Conservation (phyloP, 2,113 vertebrate species). For the Bufo bufo region DNA sequence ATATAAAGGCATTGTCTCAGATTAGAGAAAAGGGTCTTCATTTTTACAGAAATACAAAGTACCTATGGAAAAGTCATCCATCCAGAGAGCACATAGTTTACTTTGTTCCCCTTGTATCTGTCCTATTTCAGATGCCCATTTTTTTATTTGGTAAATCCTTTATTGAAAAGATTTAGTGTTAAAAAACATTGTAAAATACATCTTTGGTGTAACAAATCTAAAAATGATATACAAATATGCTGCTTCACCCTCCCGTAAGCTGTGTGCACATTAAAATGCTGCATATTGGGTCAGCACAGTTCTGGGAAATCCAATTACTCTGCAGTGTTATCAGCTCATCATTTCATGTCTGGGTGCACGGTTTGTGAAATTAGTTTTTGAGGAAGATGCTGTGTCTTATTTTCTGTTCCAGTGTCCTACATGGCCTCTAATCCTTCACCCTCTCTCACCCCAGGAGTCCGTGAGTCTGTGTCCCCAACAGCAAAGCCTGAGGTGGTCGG, state of each 20-base stretch:
- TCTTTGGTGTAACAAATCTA: not conserved
- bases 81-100: not conserved
- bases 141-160: not conserved
- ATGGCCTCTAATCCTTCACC: slow-evolving; percentile 50
- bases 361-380: slow-evolving; percentile 54
- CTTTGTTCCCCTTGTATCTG: not conserved
- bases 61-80: not conserved
- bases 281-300: not conserved
- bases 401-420: not conserved
- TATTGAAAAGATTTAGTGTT: not conserved
- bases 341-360: slow-evolving; percentile 30
- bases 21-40: too few species aligned
- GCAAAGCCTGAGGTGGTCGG: slow-evolving; percentile 75
- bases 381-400: not conserved
- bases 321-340: not conserved
- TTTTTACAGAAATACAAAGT: not conserved
- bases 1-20: not conserved
- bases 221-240: slow-evolving; percentile 1
- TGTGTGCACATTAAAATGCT: not conserved
- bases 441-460: slow-evolving; percentile 76
- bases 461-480: slow-evolving; percentile 91
- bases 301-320: slow-evolving; percentile 41
- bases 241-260: not conserved
- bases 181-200: not conserved
- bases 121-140: not conserved